These are phyloP conservation scores for Phorcus lineatus DNA, from an alignment of 2,888 invertebrate species.

Conservation along the genomic window DNA sequence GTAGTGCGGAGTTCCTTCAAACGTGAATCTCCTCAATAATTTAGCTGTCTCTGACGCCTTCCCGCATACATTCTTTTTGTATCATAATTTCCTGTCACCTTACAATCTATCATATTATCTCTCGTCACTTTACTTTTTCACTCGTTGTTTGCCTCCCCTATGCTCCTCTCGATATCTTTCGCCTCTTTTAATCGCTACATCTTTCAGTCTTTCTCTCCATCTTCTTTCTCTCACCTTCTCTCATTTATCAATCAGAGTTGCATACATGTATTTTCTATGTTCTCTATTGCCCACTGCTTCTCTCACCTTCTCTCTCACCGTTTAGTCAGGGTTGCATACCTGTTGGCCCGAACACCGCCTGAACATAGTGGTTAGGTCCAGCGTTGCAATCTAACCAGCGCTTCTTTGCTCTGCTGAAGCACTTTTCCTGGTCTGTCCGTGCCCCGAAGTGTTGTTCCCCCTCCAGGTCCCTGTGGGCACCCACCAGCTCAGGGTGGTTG, in stretches of 20 bases:
- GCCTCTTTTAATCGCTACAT: background rate
- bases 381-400: conserved; percentile 48
- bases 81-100: too few species aligned
- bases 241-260: too few species aligned
- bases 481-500: conserved; percentile 35
- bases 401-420: conserved; percentile 44
- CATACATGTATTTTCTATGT: too few species aligned
- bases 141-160: too few species aligned
- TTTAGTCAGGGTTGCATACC: background rate
- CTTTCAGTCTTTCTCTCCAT: background rate
- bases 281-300: background rate
- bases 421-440: conserved; percentile 42
- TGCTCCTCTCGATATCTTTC: too few species aligned
- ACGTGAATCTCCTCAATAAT: background rate
- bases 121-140: too few species aligned
- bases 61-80: too few species aligned
- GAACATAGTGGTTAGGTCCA: conserved; percentile 36
- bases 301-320: background rate
- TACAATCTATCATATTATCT: too few species aligned
- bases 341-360: conserved; percentile 49
- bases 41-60: background rate
- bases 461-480: conserved; percentile 42
- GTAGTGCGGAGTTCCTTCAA: background rate
- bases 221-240: too few species aligned
- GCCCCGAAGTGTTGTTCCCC: conserved; percentile 43